Evolutionary conservation across 1,140 invertebrate genomes (phyloP).

Genomic region (Rhopalosiphum padi): DNA sequence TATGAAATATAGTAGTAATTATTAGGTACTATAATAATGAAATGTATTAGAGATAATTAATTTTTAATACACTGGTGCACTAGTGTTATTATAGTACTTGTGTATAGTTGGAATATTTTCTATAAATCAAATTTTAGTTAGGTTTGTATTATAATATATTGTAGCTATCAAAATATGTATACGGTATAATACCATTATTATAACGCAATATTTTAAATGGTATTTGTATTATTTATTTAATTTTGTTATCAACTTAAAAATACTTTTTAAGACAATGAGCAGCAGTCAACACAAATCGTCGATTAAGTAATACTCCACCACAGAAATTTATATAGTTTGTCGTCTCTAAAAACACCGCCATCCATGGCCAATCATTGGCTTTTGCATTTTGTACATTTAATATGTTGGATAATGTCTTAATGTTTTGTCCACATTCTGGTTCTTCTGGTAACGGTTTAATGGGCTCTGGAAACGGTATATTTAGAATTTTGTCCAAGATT

Average conservation of each 20-base stretch:
- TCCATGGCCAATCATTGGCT: conserved; percentile 83
- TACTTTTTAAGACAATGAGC: conserved; percentile 78
- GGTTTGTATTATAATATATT: neutral
- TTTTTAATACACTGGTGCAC: no score
- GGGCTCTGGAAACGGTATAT: neutral
- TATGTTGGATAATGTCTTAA: conserved; percentile 78
- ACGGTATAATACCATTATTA: neutral
- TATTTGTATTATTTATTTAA: neutral
- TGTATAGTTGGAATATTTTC: neutral
- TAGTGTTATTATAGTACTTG: no score
- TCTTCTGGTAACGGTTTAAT: conserved; percentile 43
- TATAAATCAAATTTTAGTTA: neutral
- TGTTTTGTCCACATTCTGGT: conserved; percentile 71
- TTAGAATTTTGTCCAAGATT: neutral
- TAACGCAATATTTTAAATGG: neutral
- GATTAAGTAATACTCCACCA: conserved; percentile 79
- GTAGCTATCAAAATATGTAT: no score
- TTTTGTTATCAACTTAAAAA: neutral
- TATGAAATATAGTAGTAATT: no score
- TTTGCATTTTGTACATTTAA: conserved; percentile 75
- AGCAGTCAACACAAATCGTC: conserved; percentile 79
- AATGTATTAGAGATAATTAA: no score
- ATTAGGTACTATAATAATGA: no score
- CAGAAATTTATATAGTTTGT: conserved; percentile 78
- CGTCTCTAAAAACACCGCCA: conserved; percentile 77